Evolutionary conservation across 2,113 vertebrate genomes (phyloP), one percentile per base, ranked within the genome.

Genomic region (Mustelus asterias): DNA sequence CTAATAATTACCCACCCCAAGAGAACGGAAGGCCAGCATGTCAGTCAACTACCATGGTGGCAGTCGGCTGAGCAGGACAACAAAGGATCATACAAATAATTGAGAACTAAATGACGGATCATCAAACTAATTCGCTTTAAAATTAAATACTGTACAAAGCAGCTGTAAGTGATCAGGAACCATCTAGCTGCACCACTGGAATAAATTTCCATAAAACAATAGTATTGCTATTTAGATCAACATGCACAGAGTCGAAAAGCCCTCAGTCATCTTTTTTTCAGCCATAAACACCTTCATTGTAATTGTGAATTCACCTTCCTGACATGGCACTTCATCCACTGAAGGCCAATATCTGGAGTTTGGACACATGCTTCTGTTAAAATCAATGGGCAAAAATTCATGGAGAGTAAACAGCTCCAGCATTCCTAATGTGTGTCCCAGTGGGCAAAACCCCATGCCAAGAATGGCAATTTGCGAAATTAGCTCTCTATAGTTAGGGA

Each of bases 1-100:
- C 16, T 37, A 65, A 65, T 65, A 37, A 93, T 65, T 93, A 93
- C 29, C 60, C 60, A 93, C 60, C 89, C 60, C 89, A 93, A 58
- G 89, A 65, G 89, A 93, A 67, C 33, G 89, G 89, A 93, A 93
- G 33, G n/a, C 60, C 18, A 93, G 6, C 88, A 63, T 92, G 88
- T 24, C 88, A 92, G n/a, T n/a, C 88, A 92, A 37, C 33, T 93
- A 65, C 60, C 16, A 93, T 37, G 89, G 60, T 93, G 89, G 89
- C 89, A 89, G 54, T 89, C 26, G 54, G 54, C 22, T 86, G 37
- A 24, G 18, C 20, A 90, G 88, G 88, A 90, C n/a, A 93, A 93
- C 58, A 93, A 93, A 93, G 89, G 89, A 67, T 6, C 89, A 67
- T 2, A n/a, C 60, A 93, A 93, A 63, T 93, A 37, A 93, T 67